Conservation (phyloP, 53 echinoderm and acorn worm species). For the Temnopleurus reevesii region DNA sequence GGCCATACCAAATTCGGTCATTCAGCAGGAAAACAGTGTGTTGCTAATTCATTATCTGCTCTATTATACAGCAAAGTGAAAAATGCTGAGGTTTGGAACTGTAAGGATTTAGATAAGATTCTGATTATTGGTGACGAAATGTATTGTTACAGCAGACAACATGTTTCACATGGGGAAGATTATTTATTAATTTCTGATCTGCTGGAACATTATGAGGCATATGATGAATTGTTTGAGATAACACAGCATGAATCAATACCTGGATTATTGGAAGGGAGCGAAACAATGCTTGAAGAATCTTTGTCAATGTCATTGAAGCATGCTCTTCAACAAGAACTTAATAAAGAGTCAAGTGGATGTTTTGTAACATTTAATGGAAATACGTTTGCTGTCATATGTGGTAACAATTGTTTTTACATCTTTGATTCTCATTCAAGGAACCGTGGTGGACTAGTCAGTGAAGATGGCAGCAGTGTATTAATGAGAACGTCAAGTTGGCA, state of each 20-base stretch:
- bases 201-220: background rate
- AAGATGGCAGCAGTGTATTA: background rate
- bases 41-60: background rate
- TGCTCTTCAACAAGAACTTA: background rate
- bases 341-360: background rate
- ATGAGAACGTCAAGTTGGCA: background rate
- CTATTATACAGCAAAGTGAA: background rate
- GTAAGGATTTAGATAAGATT: conserved; percentile 17
- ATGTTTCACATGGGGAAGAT: background rate
- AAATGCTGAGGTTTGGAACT: background rate
- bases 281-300: background rate
- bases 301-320: background rate
- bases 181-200: background rate
- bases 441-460: background rate
- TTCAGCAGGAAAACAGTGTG: conserved; percentile 10
- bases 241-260: background rate
- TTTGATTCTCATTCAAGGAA: conserved; percentile 8
- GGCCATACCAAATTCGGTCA: background rate
- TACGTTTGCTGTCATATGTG: background rate
- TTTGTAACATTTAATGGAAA: background rate
- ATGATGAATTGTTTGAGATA: background rate
- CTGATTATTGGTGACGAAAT: background rate
- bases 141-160: background rate
- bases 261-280: background rate
- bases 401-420: background rate